phyloP scores from a whole-genome alignment of 1,140 invertebrate species.

The Cyrtorhinus lividipennis region DNA sequence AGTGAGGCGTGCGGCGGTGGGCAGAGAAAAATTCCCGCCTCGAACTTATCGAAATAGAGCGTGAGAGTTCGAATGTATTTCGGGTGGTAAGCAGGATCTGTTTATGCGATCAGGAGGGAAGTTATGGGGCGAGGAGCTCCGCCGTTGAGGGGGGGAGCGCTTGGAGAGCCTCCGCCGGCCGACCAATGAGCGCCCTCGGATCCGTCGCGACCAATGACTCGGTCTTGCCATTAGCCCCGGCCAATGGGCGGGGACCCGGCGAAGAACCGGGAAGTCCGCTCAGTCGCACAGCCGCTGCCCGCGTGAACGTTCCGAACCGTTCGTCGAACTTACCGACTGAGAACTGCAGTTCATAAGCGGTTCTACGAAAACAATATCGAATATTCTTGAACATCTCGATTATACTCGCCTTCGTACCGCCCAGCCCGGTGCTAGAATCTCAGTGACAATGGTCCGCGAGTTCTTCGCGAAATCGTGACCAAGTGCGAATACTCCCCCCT shows the following conservation, averaged over 20 bases:
- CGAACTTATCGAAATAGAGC: neutral
- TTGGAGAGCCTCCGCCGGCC: too few relatives aligned
- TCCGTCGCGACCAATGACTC: neutral
- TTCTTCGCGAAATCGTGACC: neutral
- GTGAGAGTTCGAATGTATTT: neutral
- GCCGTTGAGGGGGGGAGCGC: neutral
- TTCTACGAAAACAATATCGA: neutral
- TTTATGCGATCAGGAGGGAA: neutral
- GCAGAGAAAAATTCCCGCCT: too few relatives aligned
- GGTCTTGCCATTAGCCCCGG: constrained; percentile 1
- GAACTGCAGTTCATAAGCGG: neutral
- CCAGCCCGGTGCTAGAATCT: neutral
- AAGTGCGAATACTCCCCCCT: neutral
- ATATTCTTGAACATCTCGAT: too few relatives aligned
- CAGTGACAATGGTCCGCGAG: neutral
- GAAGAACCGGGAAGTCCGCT: neutral
- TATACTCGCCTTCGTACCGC: too few relatives aligned
- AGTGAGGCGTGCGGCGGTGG: too few relatives aligned
- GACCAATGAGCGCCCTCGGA: neutral
- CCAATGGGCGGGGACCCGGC: constrained; percentile 1
- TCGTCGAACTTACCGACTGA: neutral
- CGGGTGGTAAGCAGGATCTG: neutral
- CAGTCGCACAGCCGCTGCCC: neutral
- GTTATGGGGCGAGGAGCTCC: neutral
- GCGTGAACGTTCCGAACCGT: neutral